phyloP scores from a whole-genome alignment of 2,113 vertebrate genomes.

The Syngnathus floridae region DNA sequence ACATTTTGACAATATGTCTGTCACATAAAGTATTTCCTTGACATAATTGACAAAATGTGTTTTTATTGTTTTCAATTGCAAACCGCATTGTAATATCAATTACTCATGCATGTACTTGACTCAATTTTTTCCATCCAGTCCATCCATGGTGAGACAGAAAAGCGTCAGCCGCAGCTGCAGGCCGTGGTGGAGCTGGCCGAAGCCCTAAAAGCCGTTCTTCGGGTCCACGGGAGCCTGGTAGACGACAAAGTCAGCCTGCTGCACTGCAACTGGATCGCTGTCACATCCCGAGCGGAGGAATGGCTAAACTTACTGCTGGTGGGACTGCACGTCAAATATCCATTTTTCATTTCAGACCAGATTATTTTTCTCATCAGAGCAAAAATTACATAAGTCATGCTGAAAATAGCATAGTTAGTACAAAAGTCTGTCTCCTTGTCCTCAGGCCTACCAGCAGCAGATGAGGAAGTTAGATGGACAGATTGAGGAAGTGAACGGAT shows the following conservation, averaged over 20 bases:
- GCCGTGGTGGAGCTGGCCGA: conserved; percentile 82
- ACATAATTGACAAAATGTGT: too few relatives aligned
- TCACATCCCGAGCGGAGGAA: conserved; percentile 90
- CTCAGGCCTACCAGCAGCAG: conserved; percentile 91
- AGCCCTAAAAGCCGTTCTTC: conserved; percentile 78
- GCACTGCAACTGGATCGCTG: conserved; percentile 94
- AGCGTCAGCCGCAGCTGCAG: conserved; percentile 79
- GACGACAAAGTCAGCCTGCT: conserved; percentile 94
- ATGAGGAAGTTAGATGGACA: conserved; percentile 87
- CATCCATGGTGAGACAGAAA: conserved; percentile 80
- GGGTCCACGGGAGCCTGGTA: conserved; percentile 80
- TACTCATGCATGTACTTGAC: not conserved
- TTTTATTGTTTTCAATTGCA: too few relatives aligned
- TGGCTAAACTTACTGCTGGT: conserved; percentile 94
- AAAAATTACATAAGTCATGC: conserved; percentile 9
- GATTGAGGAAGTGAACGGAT: conserved; percentile 82
- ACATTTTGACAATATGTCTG: too few relatives aligned
- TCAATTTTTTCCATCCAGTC: conserved; percentile 61
- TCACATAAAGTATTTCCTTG: too few relatives aligned
- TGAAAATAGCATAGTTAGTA: conserved; percentile 11
- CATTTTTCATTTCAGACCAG: not conserved
- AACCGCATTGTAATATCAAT: not conserved
- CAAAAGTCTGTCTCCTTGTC: not conserved
- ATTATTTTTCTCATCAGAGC: not conserved
- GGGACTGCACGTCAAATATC: not conserved